Evolutionary conservation across 2,113 vertebrate species (phyloP).

Genomic region (Perca fluviatilis): DNA sequence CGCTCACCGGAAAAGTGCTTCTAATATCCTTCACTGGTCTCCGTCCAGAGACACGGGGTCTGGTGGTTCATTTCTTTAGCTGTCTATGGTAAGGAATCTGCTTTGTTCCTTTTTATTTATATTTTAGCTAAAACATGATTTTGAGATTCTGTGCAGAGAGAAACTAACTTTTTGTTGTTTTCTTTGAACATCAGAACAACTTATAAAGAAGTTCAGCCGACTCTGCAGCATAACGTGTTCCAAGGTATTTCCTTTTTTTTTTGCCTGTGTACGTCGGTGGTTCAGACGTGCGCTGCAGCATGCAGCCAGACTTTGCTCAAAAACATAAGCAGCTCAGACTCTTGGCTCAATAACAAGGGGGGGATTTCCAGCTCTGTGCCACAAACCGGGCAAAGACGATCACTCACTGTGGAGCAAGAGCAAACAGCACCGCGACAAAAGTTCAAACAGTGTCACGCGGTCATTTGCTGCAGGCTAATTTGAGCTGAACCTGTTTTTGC

Average conservation of each 20-base stretch:
- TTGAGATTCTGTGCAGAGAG: neutral
- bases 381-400: neutral
- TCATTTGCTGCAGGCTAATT: constrained; percentile 5
- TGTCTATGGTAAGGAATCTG: neutral
- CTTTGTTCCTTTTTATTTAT: neutral
- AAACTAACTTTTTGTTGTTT: neutral
- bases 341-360: constrained; percentile 5
- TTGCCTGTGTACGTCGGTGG: neutral
- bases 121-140: neutral
- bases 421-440: neutral
- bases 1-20: too few species aligned
- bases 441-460: constrained; percentile 32
- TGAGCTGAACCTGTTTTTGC: constrained; percentile 41
- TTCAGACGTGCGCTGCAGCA: neutral
- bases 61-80: too few species aligned
- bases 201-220: neutral
- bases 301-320: neutral
- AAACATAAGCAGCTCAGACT: neutral
- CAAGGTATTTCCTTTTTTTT: neutral
- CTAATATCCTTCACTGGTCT: too few species aligned
- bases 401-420: neutral
- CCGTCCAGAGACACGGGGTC: too few species aligned
- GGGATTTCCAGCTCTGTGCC: constrained; percentile 66
- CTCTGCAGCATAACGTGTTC: neutral
- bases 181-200: neutral